Evolutionary conservation across 2,888 invertebrate genomes (phyloP).

Genomic region (Apocheima hispidaria): DNA sequence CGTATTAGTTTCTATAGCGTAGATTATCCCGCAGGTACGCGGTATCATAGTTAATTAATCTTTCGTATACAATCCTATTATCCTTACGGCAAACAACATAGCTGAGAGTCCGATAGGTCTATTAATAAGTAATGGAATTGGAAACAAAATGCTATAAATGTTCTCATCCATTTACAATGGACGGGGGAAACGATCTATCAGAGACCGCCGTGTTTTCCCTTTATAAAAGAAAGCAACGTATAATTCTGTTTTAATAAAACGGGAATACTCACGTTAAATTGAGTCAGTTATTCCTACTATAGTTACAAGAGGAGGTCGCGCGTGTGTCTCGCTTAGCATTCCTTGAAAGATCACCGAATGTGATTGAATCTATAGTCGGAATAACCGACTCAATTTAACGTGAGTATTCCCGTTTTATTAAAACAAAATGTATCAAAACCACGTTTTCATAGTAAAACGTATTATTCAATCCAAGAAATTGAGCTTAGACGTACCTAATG

Average conservation of each 20-base stretch:
- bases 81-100: constrained; percentile 52
- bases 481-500: neutral
- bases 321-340: no score
- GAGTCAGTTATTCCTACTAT: no score
- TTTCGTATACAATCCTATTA: constrained; percentile 63
- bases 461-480: constrained; percentile 6
- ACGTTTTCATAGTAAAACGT: no score
- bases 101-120: constrained; percentile 44
- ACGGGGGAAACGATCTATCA: constrained; percentile 43
- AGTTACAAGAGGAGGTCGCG: no score
- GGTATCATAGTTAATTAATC: constrained; percentile 68
- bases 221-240: constrained; percentile 41
- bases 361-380: no score
- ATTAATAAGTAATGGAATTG: constrained; percentile 49
- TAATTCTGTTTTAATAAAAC: no score
- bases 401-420: no score
- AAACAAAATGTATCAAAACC: no score
- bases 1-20: constrained; percentile 40
- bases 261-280: no score
- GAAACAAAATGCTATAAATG: constrained; percentile 50
- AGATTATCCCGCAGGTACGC: constrained; percentile 19
- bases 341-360: no score
- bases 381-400: no score
- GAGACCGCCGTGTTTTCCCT: constrained; percentile 48
- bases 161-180: constrained; percentile 44